phyloP scores from a whole-genome alignment of 1,140 invertebrate species.

The Drosophila bipectinata region DNA sequence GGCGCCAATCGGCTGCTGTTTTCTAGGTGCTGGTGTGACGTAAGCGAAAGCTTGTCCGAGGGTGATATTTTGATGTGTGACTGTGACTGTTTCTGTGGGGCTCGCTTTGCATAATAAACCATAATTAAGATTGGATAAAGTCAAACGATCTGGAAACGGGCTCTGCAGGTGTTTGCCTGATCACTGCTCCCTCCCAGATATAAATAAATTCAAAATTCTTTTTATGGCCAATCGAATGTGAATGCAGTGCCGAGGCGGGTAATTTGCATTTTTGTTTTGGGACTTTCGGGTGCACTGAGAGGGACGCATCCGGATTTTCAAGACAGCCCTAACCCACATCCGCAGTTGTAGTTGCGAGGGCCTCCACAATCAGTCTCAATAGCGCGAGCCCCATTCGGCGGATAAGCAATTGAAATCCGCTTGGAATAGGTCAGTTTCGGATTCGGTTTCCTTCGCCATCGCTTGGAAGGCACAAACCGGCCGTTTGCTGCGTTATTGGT shows the following conservation, averaged over 20 bases:
- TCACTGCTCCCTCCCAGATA: conserved; percentile 13
- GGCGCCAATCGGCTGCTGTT: conserved; percentile 52
- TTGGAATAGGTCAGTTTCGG: conserved; percentile 76
- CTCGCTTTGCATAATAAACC: conserved; percentile 53
- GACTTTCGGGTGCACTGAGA: background rate
- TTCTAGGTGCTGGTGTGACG: conserved; percentile 19
- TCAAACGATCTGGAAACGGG: conserved; percentile 45
- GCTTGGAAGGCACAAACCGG: conserved; percentile 25
- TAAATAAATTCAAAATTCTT: conserved; percentile 26
- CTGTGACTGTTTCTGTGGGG: conserved; percentile 10
- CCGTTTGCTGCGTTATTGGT: conserved; percentile 11
- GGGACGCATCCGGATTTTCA: background rate
- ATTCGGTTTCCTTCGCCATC: conserved; percentile 29
- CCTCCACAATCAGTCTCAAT: conserved; percentile 20
- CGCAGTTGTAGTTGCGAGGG: background rate
- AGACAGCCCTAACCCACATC: conserved; percentile 6
- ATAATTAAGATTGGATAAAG: conserved; percentile 27
- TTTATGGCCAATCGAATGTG: conserved; percentile 4
- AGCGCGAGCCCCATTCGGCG: conserved; percentile 5
- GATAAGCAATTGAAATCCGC: conserved; percentile 62
- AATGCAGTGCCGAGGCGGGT: conserved; percentile 2
- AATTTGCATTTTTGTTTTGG: conserved; percentile 19
- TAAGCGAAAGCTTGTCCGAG: conserved; percentile 18
- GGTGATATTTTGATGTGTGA: conserved; percentile 34
- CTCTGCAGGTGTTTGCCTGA: conserved; percentile 32